These are phyloP conservation scores for Hydrotaea cyrtoneurina DNA, from an alignment of 2,888 invertebrate species.

Conservation along the genomic window DNA sequence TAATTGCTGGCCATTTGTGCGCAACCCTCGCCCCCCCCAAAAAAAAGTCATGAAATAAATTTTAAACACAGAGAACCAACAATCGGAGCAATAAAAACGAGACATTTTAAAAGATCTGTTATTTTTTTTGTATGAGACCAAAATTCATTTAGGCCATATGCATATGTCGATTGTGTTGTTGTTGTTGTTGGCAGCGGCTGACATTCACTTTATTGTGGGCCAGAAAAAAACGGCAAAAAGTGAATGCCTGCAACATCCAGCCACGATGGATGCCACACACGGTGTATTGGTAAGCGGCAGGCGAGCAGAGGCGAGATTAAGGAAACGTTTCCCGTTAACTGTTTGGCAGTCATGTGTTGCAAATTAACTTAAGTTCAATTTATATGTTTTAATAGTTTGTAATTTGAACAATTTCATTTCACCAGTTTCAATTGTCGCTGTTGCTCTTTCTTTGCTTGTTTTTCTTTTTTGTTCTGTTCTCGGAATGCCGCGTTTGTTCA, in stretches of 20 bases:
- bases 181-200: background rate
- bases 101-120: slow-evolving; percentile 36
- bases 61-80: slow-evolving; percentile 49
- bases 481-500: background rate
- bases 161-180: background rate
- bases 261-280: background rate
- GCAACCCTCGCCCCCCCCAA: too few relatives aligned
- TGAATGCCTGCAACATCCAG: background rate
- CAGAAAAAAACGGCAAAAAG: background rate
- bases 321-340: background rate
- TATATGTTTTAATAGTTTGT: slow-evolving; percentile 35
- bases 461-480: background rate
- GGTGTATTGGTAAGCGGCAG: background rate
- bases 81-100: slow-evolving; percentile 47
- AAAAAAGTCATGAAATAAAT: slow-evolving; percentile 51
- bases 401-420: slow-evolving; percentile 17
- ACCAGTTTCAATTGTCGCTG: background rate
- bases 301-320: background rate
- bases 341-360: slow-evolving; percentile 38
- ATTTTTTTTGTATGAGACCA: slow-evolving; percentile 49
- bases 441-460: background rate
- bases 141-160: slow-evolving; percentile 36
- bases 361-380: slow-evolving; percentile 60
- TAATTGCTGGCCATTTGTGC: slow-evolving; percentile 65
- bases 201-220: slow-evolving; percentile 9